A percentile compares a stretch with the other conserved stretches of the same genome.
phyloP scores from a whole-genome alignment of 2,888 invertebrate genomes.

The Eurytoma californica region DNA sequence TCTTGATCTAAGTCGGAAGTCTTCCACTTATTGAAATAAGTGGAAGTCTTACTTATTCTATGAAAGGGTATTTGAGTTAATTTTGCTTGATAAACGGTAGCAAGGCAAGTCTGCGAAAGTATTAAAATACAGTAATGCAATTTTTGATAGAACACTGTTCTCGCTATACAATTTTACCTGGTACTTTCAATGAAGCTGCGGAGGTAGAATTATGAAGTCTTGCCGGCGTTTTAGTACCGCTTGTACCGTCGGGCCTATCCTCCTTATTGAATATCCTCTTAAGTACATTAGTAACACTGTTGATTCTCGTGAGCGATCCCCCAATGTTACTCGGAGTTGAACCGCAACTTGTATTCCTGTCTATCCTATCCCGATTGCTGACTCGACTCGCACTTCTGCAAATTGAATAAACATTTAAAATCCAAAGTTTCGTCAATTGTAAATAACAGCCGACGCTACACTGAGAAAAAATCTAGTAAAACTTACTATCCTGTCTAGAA shows the following conservation, averaged over 20 bases:
- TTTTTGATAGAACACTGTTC: not conserved
- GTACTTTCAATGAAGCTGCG: conserved; percentile 66
- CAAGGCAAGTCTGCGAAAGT: not conserved
- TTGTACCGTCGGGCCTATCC: conserved; percentile 77
- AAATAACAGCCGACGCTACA: too few species aligned
- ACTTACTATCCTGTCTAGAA: not conserved
- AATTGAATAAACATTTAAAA: not conserved
- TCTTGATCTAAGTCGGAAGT: too few species aligned
- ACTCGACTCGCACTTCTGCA: conserved; percentile 70
- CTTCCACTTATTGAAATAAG: too few species aligned
- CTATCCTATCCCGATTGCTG: conserved; percentile 67
- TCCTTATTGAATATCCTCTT: conserved; percentile 87
- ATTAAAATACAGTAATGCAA: not conserved
- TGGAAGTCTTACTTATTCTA: too few species aligned
- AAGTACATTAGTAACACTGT: conserved; percentile 86
- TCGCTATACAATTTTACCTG: conserved; percentile 39
- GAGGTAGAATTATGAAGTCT: conserved; percentile 72
- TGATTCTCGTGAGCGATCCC: conserved; percentile 82
- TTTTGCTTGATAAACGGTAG: too few species aligned
- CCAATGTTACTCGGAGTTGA: conserved; percentile 72
- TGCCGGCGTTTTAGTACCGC: conserved; percentile 76
- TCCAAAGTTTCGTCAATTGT: too few species aligned
- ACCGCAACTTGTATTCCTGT: conserved; percentile 64
- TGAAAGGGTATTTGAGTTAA: too few species aligned
- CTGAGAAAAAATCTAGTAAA: too few species aligned